Evolutionary conservation across 2,888 invertebrate genomes (phyloP).

Genomic region (Tiphia femorata): DNA sequence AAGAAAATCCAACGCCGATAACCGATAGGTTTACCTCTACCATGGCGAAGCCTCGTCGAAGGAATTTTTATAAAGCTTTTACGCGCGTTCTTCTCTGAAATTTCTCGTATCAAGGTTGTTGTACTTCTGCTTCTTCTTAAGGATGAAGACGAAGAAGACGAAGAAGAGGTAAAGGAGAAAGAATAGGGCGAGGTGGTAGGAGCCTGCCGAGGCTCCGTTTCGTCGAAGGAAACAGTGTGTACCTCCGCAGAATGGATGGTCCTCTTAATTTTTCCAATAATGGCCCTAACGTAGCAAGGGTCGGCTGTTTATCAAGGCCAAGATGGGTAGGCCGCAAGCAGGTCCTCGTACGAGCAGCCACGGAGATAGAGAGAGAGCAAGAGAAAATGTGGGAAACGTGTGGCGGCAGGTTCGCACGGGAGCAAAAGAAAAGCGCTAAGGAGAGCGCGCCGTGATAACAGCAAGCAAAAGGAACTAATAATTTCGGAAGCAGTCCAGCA

Average conservation of each 20-base stretch:
- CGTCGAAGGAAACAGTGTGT: constrained; percentile 29
- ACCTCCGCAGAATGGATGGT: constrained; percentile 47
- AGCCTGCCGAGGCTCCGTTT: constrained; percentile 23
- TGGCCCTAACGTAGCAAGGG: constrained; percentile 48
- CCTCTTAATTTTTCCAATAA: constrained; percentile 63
- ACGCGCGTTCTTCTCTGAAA: no score
- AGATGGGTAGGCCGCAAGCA: constrained; percentile 39
- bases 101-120: no score
- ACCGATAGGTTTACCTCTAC: no score
- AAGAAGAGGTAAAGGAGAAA: constrained; percentile 20
- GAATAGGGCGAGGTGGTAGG: constrained; percentile 20
- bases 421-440: constrained; percentile 1
- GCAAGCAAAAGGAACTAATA: constrained; percentile 20
- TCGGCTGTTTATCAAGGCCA: constrained; percentile 56
- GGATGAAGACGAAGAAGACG: background rate
- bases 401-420: background rate
- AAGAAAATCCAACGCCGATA: no score
- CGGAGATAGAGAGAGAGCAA: constrained; percentile 5
- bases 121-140: no score
- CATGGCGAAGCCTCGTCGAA: no score
- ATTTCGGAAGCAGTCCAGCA: constrained; percentile 14
- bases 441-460: constrained; percentile 2
- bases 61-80: no score
- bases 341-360: constrained; percentile 31
- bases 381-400: background rate